phyloP scores from a whole-genome alignment of 2,888 invertebrate genomes.

The Dicroscelio sp. region DNA sequence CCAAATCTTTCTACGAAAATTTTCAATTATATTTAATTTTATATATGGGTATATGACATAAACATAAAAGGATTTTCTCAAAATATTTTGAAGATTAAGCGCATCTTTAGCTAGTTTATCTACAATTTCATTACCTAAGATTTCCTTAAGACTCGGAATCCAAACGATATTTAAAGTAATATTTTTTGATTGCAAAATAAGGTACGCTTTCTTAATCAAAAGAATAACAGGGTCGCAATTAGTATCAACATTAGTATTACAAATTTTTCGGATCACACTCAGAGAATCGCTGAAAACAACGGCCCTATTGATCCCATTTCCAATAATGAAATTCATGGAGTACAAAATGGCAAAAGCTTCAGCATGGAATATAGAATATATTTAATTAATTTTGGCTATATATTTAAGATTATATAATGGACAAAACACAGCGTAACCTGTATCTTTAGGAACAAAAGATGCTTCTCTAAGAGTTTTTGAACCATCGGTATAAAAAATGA shows the following conservation, averaged over 20 bases:
- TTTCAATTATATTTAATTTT: too few relatives aligned
- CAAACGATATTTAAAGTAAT: background rate
- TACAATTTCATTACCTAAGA: background rate
- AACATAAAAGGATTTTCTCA: background rate
- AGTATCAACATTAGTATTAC: background rate
- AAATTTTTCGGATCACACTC: background rate
- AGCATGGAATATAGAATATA: too few relatives aligned
- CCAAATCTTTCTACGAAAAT: background rate
- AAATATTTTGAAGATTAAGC: background rate
- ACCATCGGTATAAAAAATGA: background rate
- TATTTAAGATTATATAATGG: background rate
- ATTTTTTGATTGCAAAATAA: background rate
- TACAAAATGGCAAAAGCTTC: background rate
- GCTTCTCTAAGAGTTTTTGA: background rate
- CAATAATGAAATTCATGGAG: background rate
- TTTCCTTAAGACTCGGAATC: background rate
- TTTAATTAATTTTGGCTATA: too few relatives aligned
- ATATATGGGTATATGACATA: background rate
- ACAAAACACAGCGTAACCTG: background rate
- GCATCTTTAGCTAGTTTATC: background rate
- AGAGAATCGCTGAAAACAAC: background rate
- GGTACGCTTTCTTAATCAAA: background rate
- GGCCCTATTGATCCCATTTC: background rate
- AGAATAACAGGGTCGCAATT: background rate
- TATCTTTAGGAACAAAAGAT: background rate